A percentile compares a stretch with the other conserved stretches of the same genome.
phyloP scores from a whole-genome alignment of 2,888 invertebrate genomes.

The Dromius quadrimaculatus region DNA sequence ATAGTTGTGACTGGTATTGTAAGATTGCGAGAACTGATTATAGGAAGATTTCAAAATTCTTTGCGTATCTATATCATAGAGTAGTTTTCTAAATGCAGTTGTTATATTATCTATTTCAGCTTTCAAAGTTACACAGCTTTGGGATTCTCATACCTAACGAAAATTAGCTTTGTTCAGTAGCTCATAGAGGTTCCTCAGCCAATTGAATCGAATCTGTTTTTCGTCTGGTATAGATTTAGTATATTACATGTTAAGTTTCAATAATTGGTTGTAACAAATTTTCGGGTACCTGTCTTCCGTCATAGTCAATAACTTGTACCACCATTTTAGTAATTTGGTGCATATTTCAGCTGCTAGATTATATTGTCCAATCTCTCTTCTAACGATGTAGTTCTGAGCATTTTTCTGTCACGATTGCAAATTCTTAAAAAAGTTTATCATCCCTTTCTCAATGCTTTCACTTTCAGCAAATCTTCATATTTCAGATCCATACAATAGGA shows the following conservation, averaged over 20 bases:
- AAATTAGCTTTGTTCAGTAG: neutral
- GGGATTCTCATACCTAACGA: neutral
- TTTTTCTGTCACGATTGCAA: neutral
- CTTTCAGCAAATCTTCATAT: neutral
- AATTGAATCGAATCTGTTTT: neutral
- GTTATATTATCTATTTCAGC: neutral
- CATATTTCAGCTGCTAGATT: neutral
- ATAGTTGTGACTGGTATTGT: neutral
- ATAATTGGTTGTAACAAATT: neutral
- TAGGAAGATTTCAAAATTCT: neutral
- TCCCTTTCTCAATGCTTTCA: neutral
- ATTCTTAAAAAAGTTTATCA: neutral
- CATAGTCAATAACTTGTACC: conserved; percentile 3
- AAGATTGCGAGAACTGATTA: neutral
- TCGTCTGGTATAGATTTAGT: too few species aligned
- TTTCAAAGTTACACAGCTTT: neutral
- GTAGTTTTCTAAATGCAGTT: neutral
- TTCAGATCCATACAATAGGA: conserved; percentile 12
- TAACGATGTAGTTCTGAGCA: neutral
- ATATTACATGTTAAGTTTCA: neutral
- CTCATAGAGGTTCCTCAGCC: neutral
- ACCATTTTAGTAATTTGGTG: neutral
- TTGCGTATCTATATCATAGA: too few species aligned
- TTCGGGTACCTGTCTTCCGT: neutral
- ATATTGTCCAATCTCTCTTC: neutral